A percentile compares a stretch with the other conserved stretches of the same genome.
Conservation (phyloP, 2,888 invertebrate genomes). For the Caradrina kadenii region DNA sequence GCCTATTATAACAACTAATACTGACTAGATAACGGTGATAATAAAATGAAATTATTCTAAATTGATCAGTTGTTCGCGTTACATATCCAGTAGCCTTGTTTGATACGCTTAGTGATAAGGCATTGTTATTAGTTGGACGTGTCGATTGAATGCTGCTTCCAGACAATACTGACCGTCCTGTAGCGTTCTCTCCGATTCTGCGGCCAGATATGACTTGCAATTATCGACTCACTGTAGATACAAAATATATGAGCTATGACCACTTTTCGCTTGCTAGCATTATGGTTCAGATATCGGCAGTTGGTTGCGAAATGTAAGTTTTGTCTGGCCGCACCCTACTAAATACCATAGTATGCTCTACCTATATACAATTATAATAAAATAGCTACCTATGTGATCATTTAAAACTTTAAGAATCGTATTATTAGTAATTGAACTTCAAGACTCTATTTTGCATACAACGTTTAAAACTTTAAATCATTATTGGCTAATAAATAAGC, state of each 20-base stretch:
- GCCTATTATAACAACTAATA: conserved; percentile 27
- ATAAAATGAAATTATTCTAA: conserved; percentile 15
- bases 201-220: neutral
- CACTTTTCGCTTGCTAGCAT: neutral
- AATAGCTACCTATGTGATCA: conserved; percentile 50
- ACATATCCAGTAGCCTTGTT: conserved; percentile 59
- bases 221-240: neutral
- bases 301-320: conserved; percentile 9
- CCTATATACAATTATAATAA: conserved; percentile 24
- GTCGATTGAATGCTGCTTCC: conserved; percentile 5
- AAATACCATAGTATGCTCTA: conserved; percentile 22
- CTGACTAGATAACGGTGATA: conserved; percentile 16
- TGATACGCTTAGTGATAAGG: conserved; percentile 37
- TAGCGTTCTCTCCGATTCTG: conserved; percentile 16
- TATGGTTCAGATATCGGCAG: neutral
- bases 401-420: conserved; percentile 36
- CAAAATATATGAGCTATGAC: neutral
- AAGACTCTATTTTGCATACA: conserved; percentile 25
- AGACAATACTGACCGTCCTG: conserved; percentile 16
- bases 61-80: conserved; percentile 43
- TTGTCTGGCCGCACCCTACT: conserved; percentile 7
- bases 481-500: conserved; percentile 21
- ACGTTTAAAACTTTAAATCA: conserved; percentile 27
- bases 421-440: conserved; percentile 29
- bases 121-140: conserved; percentile 37